Base-by-base conservation (phyloP, 2,888 invertebrate genomes). In the Acanthopleura granulata region DNA sequence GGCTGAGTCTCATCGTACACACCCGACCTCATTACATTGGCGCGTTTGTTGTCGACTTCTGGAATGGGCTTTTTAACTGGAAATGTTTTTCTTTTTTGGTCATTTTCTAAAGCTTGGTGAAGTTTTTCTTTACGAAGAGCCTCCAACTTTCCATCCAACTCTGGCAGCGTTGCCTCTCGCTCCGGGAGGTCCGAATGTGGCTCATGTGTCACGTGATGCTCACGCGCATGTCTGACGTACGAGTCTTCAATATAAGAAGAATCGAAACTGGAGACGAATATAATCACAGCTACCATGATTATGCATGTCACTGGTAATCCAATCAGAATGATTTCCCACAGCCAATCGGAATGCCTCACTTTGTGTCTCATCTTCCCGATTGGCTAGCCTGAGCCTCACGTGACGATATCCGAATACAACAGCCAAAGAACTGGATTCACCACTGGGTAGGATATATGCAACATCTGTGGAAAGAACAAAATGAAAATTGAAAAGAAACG, bases 281-380 rank as follows among this genome's bases (percentile, higher is more conserved):
- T 66, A 27, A 66, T 27, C 16, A 66, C 16, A 66, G 66, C 66
- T 27, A 66, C 66, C 66, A 66, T 66, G 6, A 66, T 16, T 27
- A 66, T 66, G 16, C 66, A 66, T 66, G 66, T 66, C 16, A 66
- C 66, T 22, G 66, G 66, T 27, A 66, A 27, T 16, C 66, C 66
- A 66, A 66, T 66, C 66, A 66, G 16, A 27, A 66, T 66, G 29
- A 66, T 66, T 27, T 66, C 22, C 66, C 22, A 66, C 25, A 66
- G 66, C 66, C 66, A 66, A 66, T 66, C 66, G 25, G 66, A 57
- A 57, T 57, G n/a, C 22, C 57, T 3, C n/a, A 57, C 12, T 6
- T 22, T 57, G n/a, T 4, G 3, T n/a, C 22, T 57, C 57, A n/a
- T 57, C 57, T 3, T 57, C 12, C 9, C 40, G 9, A 40, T 40